These are phyloP conservation scores for Pleuronectes platessa DNA, from an alignment of 2,113 vertebrate species.

Conservation along the genomic window DNA sequence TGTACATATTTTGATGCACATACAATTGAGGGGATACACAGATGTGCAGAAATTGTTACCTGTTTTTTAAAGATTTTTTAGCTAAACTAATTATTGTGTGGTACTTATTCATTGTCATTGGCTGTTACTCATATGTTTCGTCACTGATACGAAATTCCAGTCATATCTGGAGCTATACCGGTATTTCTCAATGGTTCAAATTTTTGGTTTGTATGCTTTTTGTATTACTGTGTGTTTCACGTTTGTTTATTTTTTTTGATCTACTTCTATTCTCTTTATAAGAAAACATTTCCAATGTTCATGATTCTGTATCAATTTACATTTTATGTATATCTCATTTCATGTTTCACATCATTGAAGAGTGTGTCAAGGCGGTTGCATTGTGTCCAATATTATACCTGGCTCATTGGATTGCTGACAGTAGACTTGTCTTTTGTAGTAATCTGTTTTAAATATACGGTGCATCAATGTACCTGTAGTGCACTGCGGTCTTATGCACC, in stretches of 20 bases:
- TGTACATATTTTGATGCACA: constrained; percentile 13
- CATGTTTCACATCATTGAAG: neutral
- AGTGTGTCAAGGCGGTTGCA: neutral
- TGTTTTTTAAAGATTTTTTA: neutral
- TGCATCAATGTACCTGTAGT: constrained; percentile 35
- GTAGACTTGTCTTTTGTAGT: constrained; percentile 7
- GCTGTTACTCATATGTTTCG: constrained; percentile 9
- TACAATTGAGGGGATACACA: neutral
- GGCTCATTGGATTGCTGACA: constrained; percentile 20
- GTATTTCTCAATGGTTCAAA: constrained; percentile 5
- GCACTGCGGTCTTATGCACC: constrained; percentile 25
- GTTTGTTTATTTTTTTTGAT: constrained; percentile 19
- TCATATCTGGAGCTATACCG: constrained; percentile 10
- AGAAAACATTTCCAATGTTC: constrained; percentile 38
- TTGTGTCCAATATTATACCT: constrained; percentile 36
- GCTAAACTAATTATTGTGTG: neutral
- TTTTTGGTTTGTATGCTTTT: constrained; percentile 6
- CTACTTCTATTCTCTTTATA: constrained; percentile 24
- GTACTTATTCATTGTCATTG: constrained; percentile 4
- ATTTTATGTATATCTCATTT: constrained; percentile 25
- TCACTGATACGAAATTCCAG: constrained; percentile 32
- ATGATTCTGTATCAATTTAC: constrained; percentile 26
- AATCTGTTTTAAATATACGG: constrained; percentile 28
- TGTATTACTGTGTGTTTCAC: constrained; percentile 6
- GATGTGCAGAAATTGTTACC: too few species aligned